These are phyloP conservation scores for Maconellicoccus hirsutus DNA, from an alignment of 1,140 invertebrate genomes.

Conservation along the genomic window DNA sequence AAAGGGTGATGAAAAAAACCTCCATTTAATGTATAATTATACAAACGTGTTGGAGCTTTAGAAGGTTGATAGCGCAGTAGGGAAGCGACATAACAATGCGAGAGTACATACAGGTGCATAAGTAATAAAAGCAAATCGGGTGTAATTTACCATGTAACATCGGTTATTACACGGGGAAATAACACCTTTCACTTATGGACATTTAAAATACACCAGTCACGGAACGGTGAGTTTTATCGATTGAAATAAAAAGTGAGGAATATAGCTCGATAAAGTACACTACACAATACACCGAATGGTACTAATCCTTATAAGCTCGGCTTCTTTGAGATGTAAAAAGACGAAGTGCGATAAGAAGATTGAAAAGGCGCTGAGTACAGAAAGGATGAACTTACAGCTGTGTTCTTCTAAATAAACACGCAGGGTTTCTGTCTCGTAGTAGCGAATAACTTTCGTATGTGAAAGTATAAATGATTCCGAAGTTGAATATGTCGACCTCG, in stretches of 20 bases:
- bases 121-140: too few relatives aligned
- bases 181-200: background rate
- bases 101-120: too few relatives aligned
- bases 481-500: background rate
- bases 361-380: background rate
- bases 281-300: background rate
- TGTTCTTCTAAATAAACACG: too few relatives aligned
- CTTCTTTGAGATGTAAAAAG: background rate
- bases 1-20: too few relatives aligned
- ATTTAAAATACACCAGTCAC: background rate
- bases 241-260: background rate
- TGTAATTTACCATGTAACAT: background rate
- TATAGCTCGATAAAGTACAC: too few relatives aligned
- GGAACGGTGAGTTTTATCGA: background rate
- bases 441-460: too few relatives aligned
- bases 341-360: background rate
- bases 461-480: too few relatives aligned
- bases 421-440: too few relatives aligned
- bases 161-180: background rate
- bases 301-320: background rate
- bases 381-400: background rate
- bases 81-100: too few relatives aligned
- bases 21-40: too few relatives aligned
- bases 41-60: too few relatives aligned
- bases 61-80: too few relatives aligned